These are phyloP conservation scores for Lasioglossum leucozonium DNA, from an alignment of 2,888 invertebrate species.

Conservation along the genomic window DNA sequence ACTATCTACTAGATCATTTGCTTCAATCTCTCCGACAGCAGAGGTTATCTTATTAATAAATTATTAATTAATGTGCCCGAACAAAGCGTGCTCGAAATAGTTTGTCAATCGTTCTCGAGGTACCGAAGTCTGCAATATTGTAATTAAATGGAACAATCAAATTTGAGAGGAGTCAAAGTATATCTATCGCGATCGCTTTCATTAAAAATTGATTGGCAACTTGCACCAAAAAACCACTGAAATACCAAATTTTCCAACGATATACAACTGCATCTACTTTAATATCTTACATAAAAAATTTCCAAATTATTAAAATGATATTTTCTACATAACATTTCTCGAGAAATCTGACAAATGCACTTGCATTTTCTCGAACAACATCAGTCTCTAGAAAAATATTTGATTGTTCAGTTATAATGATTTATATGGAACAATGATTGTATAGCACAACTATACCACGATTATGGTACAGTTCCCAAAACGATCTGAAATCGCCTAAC, in stretches of 20 bases:
- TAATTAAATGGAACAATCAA: not conserved
- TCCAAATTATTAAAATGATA: too few species aligned
- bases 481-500: not conserved
- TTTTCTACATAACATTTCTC: not conserved
- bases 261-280: too few species aligned
- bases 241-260: too few species aligned
- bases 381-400: not conserved
- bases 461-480: not conserved
- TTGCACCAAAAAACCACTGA: too few species aligned
- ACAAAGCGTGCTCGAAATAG: not conserved
- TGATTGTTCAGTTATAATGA: not conserved
- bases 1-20: not conserved
- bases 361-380: not conserved
- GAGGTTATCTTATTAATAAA: not conserved
- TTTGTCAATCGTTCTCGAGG: not conserved
- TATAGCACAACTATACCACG: not conserved
- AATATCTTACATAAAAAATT: too few species aligned
- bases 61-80: not conserved
- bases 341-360: not conserved
- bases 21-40: not conserved
- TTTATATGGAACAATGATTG: not conserved
- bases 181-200: too few species aligned
- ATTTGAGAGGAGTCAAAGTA: not conserved
- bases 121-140: not conserved
- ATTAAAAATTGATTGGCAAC: too few species aligned